Conservation (phyloP, 2,113 vertebrate species). For the Lontra canadensis region DNA sequence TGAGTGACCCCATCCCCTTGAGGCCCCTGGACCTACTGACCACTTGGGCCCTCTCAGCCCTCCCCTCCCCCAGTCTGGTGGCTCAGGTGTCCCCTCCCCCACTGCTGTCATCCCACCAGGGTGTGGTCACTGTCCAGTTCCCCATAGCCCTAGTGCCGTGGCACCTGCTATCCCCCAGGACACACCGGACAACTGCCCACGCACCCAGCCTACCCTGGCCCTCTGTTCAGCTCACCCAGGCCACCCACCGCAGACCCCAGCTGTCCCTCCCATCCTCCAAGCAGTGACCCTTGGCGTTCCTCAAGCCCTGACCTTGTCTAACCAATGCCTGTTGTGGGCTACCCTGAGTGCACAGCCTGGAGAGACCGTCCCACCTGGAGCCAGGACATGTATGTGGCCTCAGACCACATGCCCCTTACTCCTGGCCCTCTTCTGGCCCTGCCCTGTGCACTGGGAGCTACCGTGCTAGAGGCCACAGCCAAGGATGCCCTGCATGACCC, state of each 20-base stretch:
- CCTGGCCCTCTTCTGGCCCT: background rate
- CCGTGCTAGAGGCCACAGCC: background rate
- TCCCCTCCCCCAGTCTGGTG: background rate
- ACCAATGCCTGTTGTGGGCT: background rate
- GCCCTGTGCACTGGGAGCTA: background rate
- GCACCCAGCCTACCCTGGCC: background rate
- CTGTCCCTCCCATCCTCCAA: background rate
- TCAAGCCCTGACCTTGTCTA: background rate
- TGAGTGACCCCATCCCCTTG: background rate
- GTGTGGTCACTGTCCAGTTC: background rate
- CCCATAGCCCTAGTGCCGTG: rapidly evolving
- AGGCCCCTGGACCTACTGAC: background rate
- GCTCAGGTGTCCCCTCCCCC: background rate
- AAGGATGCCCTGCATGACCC: background rate
- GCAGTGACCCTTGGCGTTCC: rapidly evolving
- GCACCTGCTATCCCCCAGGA: background rate
- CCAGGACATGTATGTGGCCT: rapidly evolving
- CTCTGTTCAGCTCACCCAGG: too few relatives aligned
- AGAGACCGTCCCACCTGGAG: background rate
- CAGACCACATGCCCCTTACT: background rate
- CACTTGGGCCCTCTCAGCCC: background rate
- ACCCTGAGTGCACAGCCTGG: background rate
- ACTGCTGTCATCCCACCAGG: too few relatives aligned
- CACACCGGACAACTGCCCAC: too few relatives aligned
- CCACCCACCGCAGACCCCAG: background rate